phyloP scores from a whole-genome alignment of 1,140 invertebrate species.

The Achatina immaculata region DNA sequence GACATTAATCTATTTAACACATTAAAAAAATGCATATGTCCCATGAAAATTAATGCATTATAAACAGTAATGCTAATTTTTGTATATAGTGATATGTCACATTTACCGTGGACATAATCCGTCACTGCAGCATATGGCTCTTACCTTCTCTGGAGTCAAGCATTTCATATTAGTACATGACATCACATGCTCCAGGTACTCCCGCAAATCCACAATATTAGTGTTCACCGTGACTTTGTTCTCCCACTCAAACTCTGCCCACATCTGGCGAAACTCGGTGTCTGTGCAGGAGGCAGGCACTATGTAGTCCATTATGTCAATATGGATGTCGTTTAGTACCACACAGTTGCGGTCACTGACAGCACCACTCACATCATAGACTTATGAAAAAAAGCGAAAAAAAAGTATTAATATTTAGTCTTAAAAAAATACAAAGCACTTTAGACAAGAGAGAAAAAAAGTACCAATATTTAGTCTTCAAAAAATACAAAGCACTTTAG shows the following conservation, averaged over 20 bases:
- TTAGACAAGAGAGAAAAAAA: too few species aligned
- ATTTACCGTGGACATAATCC: too few species aligned
- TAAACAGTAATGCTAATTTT: too few species aligned
- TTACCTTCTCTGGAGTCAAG: slow-evolving; percentile 83
- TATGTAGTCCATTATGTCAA: slow-evolving; percentile 99
- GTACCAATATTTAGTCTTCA: too few species aligned
- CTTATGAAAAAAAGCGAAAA: slow-evolving; percentile 71
- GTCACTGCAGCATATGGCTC: too few species aligned
- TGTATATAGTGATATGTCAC: too few species aligned
- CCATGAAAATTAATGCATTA: too few species aligned
- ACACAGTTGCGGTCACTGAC: slow-evolving; percentile 96
- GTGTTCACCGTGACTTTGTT: slow-evolving; percentile 99
- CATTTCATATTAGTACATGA: slow-evolving; percentile 99
- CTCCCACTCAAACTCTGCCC: slow-evolving; percentile 99
- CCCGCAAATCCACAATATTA: slow-evolving; percentile 89
- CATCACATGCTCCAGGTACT: slow-evolving; percentile 93
- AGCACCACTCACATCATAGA: slow-evolving; percentile 95
- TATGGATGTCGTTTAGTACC: slow-evolving; percentile 98
- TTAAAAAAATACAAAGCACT: too few species aligned
- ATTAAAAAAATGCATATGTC: too few species aligned
- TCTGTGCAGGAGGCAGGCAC: slow-evolving; percentile 96
- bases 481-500: too few species aligned
- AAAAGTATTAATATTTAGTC: too few species aligned
- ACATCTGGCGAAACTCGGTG: slow-evolving; percentile 97
- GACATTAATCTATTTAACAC: too few species aligned